Conservation (phyloP, 2,888 invertebrate genomes). For the Macrosiphum euphorbiae region DNA sequence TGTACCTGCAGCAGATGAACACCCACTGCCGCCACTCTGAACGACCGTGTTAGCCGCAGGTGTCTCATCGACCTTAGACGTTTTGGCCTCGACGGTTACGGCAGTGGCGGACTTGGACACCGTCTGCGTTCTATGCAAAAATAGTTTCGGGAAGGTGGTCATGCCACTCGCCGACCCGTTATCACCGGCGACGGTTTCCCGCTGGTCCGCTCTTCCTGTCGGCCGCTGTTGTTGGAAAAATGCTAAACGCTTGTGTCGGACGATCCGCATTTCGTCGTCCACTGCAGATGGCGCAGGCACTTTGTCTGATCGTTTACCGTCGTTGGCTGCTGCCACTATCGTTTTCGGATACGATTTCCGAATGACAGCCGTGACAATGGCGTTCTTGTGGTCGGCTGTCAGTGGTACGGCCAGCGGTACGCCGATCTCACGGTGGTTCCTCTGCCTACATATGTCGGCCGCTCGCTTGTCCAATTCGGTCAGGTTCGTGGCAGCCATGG, state of each 20-base stretch:
- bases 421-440: neutral
- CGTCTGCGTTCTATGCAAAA: neutral
- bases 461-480: constrained; percentile 55
- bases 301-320: neutral
- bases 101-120: neutral
- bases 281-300: neutral
- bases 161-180: no score
- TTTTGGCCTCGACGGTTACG: neutral
- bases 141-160: neutral
- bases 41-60: neutral
- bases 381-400: constrained; percentile 42
- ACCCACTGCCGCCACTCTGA: neutral
- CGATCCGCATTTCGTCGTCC: constrained; percentile 14
- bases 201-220: no score
- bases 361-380: constrained; percentile 40
- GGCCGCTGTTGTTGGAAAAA: constrained; percentile 11
- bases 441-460: constrained; percentile 51
- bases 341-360: constrained; percentile 43
- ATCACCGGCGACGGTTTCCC: no score
- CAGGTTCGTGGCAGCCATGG: constrained; percentile 58
- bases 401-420: neutral
- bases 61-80: neutral
- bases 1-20: constrained; percentile 7
- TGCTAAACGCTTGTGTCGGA: constrained; percentile 41
- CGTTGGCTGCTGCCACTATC: neutral